Evolutionary conservation across 2,888 invertebrate species (phyloP).

Genomic region (Mythimna ferrago): DNA sequence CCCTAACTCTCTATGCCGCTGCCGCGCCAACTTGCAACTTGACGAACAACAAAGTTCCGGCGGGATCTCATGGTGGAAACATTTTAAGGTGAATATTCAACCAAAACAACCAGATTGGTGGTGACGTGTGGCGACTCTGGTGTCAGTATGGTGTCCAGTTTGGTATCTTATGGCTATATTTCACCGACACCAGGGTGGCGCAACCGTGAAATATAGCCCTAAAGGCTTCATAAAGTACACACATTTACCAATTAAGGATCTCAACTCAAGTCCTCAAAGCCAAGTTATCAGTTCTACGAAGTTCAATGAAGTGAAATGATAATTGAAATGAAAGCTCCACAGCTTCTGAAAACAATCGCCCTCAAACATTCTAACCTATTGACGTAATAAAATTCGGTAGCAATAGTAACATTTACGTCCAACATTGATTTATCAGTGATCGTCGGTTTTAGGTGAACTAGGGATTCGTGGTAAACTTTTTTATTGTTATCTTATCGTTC

Average conservation of each 20-base stretch:
- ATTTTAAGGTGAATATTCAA: too few species aligned
- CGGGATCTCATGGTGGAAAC: too few species aligned
- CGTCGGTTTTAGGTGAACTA: conserved; percentile 47
- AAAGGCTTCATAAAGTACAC: background rate
- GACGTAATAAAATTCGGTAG: conserved; percentile 34
- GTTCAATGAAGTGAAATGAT: background rate
- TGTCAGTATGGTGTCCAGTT: too few species aligned
- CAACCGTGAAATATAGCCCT: too few species aligned
- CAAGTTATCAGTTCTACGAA: background rate
- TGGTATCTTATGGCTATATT: too few species aligned
- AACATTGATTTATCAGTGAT: conserved; percentile 50
- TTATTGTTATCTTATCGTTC: conserved; percentile 75
- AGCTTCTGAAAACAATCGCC: background rate
- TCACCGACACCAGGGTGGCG: too few species aligned
- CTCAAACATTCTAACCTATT: conserved; percentile 1
- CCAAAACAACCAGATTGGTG: too few species aligned
- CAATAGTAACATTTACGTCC: conserved; percentile 28
- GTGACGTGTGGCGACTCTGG: too few species aligned
- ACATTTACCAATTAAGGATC: background rate
- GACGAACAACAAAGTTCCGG: too few species aligned
- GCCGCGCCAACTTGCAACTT: too few species aligned
- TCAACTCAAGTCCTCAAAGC: background rate
- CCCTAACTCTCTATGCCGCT: too few species aligned
- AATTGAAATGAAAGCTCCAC: background rate
- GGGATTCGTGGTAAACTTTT: conserved; percentile 52